Percentiles rank a stretch among this genome's conserved stretches.
phyloP scores from a whole-genome alignment of 2,113 vertebrate genomes.

The Tetraodon nigroviridis region DNA sequence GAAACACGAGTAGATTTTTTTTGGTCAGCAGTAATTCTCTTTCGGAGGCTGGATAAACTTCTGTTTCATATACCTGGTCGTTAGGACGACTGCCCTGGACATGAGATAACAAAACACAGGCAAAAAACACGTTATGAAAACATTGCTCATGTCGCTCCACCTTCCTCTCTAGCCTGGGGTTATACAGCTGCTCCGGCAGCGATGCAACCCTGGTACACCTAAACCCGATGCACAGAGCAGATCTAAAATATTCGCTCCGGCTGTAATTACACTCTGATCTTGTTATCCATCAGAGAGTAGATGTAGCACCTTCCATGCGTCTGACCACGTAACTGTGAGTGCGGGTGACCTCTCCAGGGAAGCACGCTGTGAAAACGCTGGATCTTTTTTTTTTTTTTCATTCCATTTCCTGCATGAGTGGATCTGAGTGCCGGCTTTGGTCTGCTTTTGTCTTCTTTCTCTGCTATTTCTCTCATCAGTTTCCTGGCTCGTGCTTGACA shows the following conservation, averaged over 20 bases:
- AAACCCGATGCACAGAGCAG: slow-evolving; percentile 1
- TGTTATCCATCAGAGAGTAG: slow-evolving; percentile 30
- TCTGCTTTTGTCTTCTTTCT: slow-evolving; percentile 64
- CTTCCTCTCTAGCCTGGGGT: slow-evolving; percentile 6
- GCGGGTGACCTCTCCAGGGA: slow-evolving; percentile 50
- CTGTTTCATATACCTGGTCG: too few species aligned
- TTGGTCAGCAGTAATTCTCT: too few species aligned
- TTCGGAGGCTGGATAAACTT: too few species aligned
- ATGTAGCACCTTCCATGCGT: slow-evolving; percentile 25
- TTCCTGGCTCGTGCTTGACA: slow-evolving; percentile 58
- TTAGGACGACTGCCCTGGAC: too few species aligned
- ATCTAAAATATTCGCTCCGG: slow-evolving; percentile 31
- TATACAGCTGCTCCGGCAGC: not conserved
- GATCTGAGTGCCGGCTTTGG: slow-evolving; percentile 59
- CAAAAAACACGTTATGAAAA: slow-evolving; percentile 22
- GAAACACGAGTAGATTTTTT: too few species aligned
- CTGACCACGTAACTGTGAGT: slow-evolving; percentile 29
- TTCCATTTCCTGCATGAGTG: slow-evolving; percentile 71
- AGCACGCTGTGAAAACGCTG: slow-evolving; percentile 29
- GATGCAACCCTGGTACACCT: slow-evolving; percentile 3
- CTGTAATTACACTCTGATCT: slow-evolving; percentile 52
- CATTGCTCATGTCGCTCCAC: not conserved
- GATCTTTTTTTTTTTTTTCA: slow-evolving; percentile 55
- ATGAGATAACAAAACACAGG: slow-evolving; percentile 10
- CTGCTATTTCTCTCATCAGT: slow-evolving; percentile 49